Percentiles rank a stretch among this genome's conserved stretches.
phyloP scores from a whole-genome alignment of 1,140 invertebrate species.

The Zelostemma sp. region DNA sequence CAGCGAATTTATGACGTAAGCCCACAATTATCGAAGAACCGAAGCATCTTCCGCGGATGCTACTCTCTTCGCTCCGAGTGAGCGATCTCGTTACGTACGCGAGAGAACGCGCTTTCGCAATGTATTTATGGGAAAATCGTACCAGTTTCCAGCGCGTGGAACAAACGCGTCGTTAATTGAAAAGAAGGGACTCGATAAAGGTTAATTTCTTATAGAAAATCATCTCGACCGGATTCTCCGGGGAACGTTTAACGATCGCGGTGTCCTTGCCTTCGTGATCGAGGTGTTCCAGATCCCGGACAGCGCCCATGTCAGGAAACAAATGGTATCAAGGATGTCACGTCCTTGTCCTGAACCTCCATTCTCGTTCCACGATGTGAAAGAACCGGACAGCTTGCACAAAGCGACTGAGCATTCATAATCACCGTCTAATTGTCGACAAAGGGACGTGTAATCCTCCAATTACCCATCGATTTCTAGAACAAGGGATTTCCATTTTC shows the following conservation, averaged over 20 bases:
- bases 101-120: conserved; percentile 21
- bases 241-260: conserved; percentile 54
- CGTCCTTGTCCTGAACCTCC: conserved; percentile 53
- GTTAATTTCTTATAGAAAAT: conserved; percentile 18
- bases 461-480: no score
- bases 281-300: conserved; percentile 53
- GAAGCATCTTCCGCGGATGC: no score
- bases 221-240: conserved; percentile 45
- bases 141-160: conserved; percentile 7
- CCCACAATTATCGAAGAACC: no score
- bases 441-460: no score
- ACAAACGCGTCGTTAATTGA: conserved; percentile 27
- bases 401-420: neutral
- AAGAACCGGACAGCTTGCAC: conserved; percentile 16
- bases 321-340: conserved; percentile 63
- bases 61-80: no score
- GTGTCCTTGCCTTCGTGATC: conserved; percentile 59
- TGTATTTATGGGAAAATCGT: conserved; percentile 13
- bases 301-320: conserved; percentile 52
- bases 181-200: conserved; percentile 22
- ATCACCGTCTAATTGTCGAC: no score
- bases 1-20: neutral
- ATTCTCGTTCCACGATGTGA: conserved; percentile 40
- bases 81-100: conserved; percentile 7
- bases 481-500: neutral